These are phyloP conservation scores for Trichogramma evanescens DNA, from an alignment of 2,888 invertebrate genomes.

Conservation along the genomic window DNA sequence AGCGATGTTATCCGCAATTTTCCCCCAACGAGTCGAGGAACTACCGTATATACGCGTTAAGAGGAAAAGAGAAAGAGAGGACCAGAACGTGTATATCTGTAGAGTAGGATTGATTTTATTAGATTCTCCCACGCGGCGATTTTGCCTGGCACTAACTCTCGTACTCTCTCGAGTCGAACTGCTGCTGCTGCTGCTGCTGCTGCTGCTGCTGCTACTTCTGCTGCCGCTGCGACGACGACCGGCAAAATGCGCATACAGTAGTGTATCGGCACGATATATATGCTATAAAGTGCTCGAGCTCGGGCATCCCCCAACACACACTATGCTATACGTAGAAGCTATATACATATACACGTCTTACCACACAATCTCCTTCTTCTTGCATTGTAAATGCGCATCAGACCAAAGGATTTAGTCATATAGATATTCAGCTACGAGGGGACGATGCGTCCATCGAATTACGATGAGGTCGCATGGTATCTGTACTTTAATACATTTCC, in stretches of 20 bases:
- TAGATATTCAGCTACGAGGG: not conserved
- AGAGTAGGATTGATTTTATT: constrained; percentile 20
- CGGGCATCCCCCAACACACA: too few relatives aligned
- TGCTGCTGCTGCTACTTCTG: not conserved
- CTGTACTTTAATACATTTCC: too few relatives aligned
- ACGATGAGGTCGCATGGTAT: not conserved
- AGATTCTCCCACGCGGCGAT: not conserved
- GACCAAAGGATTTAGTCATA: constrained; percentile 12
- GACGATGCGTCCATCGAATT: not conserved
- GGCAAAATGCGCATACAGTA: too few relatives aligned
- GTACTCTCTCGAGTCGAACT: not conserved
- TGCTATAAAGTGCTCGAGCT: too few relatives aligned
- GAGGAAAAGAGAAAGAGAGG: too few relatives aligned
- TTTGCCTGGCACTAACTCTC: not conserved
- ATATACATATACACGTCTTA: not conserved
- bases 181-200: not conserved
- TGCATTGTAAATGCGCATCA: constrained; percentile 17
- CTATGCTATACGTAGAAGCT: too few relatives aligned
- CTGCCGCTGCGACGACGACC: not conserved
- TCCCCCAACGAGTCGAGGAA: not conserved
- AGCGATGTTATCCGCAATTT: not conserved
- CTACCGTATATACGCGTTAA: not conserved
- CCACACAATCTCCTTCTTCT: constrained; percentile 9
- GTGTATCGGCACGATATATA: too few relatives aligned
- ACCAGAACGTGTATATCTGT: constrained; percentile 9